phyloP scores from a whole-genome alignment of 1,140 invertebrate genomes.

The Brevipalpus yothersi region DNA sequence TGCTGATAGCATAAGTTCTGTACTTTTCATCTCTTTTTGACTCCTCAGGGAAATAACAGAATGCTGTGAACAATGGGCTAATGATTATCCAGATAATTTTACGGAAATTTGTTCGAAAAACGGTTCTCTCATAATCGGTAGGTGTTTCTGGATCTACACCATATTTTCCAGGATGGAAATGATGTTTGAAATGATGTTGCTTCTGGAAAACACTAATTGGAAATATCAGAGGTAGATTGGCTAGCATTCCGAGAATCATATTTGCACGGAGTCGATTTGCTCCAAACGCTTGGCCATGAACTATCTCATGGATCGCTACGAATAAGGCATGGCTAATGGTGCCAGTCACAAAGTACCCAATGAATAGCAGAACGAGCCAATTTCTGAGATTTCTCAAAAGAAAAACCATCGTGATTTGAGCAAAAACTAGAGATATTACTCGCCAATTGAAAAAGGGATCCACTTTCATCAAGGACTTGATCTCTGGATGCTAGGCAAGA shows the following conservation, averaged over 20 bases:
- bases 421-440: slow-evolving; percentile 51
- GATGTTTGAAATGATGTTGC: slow-evolving; percentile 94
- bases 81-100: slow-evolving; percentile 85
- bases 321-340: slow-evolving; percentile 95
- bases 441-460: slow-evolving; percentile 73
- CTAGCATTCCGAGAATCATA: slow-evolving; percentile 69
- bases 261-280: slow-evolving; percentile 57
- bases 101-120: slow-evolving; percentile 73
- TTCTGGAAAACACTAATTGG: slow-evolving; percentile 90
- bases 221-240: slow-evolving; percentile 81
- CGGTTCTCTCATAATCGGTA: slow-evolving; percentile 61
- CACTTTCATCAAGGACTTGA: slow-evolving; percentile 77
- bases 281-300: slow-evolving; percentile 91
- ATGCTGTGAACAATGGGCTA: slow-evolving; percentile 86
- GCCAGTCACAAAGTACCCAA: slow-evolving; percentile 79
- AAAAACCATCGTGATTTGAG: slow-evolving; percentile 53
- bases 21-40: slow-evolving; percentile 62
- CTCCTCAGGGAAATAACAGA: slow-evolving; percentile 67
- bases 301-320: slow-evolving; percentile 88
- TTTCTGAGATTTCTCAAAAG: slow-evolving; percentile 53
- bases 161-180: slow-evolving; percentile 65
- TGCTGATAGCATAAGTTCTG: slow-evolving; percentile 51
- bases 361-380: slow-evolving; percentile 45
- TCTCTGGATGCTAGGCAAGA: slow-evolving; percentile 82
- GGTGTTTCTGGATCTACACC: slow-evolving; percentile 85